Percentiles rank a stretch among this genome's conserved stretches.
phyloP scores from a whole-genome alignment of 1,140 invertebrate species.

The Schlechtendalia chinensis region DNA sequence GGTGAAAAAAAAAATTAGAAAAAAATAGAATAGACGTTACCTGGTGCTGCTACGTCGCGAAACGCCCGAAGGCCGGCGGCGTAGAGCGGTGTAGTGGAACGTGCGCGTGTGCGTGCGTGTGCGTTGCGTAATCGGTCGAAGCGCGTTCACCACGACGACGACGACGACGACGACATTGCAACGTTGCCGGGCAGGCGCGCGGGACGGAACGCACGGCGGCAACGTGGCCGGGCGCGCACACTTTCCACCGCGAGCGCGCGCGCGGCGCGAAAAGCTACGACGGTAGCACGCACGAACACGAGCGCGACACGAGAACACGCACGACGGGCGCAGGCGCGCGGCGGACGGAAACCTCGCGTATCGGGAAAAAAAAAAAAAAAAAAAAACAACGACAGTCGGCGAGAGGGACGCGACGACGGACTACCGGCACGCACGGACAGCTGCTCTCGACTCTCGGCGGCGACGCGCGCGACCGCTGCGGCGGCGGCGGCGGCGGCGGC shows the following conservation, averaged over 20 bases:
- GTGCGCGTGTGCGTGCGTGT: no score
- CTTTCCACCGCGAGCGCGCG: constrained; percentile 44
- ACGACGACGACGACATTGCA: constrained; percentile 41
- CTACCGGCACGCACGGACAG: constrained; percentile 13
- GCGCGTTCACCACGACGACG: no score
- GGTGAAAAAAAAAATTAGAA: no score
- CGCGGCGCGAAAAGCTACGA: constrained; percentile 44
- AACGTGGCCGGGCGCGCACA: constrained; percentile 39
- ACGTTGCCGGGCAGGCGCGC: constrained; percentile 29
- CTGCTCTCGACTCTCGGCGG: constrained; percentile 33
- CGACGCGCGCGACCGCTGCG: constrained; percentile 33
- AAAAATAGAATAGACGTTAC: no score
- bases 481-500: not conserved
- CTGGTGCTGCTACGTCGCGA: no score
- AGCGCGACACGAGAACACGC: not conserved
- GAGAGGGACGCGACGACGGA: not conserved
- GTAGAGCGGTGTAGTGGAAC: no score
- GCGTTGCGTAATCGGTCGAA: no score
- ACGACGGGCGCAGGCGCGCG: not conserved
- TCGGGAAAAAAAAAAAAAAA: no score
- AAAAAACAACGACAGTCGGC: no score
- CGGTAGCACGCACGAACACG: not conserved
- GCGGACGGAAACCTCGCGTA: no score
- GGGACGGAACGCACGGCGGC: constrained; percentile 34
- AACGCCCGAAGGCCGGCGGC: no score